Evolutionary conservation across 53 echinoderm and acorn worm genomes (phyloP).

Genomic region (Hippasteria phrygiana): DNA sequence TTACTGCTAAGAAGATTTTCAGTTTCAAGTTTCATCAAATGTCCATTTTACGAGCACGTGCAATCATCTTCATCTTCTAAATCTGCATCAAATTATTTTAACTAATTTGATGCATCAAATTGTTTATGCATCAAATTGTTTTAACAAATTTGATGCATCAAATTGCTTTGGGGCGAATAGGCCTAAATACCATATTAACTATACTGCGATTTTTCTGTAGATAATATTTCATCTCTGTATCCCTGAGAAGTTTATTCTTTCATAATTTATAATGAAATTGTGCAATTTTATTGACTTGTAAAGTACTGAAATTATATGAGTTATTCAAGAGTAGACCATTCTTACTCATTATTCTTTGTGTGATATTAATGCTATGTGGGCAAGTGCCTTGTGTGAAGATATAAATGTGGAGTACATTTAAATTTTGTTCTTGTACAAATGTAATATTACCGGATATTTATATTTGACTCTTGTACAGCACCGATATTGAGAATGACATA

Average conservation of each 20-base stretch:
- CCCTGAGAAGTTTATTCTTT: not conserved
- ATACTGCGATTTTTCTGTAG: not conserved
- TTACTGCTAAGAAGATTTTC: not conserved
- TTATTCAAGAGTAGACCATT: not conserved
- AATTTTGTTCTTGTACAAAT: slow-evolving; percentile 43
- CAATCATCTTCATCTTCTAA: not conserved
- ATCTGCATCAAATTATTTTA: not conserved
- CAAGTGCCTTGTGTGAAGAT: slow-evolving; percentile 59
- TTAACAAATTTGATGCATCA: not conserved
- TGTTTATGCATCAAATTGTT: too few species aligned
- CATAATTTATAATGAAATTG: not conserved
- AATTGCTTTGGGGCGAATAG: not conserved
- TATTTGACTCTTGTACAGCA: slow-evolving; percentile 58
- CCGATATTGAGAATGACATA: slow-evolving; percentile 3
- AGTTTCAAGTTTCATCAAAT: not conserved
- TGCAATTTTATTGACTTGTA: not conserved
- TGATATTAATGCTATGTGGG: slow-evolving; percentile 34
- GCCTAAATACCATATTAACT: not conserved
- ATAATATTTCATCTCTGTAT: not conserved
- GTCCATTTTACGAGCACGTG: not conserved
- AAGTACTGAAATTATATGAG: slow-evolving; percentile 3
- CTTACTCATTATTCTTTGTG: not conserved
- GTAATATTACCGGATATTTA: slow-evolving; percentile 59
- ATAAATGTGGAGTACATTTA: slow-evolving; percentile 1
- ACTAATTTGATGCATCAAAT: not conserved